phyloP scores from a whole-genome alignment of 2,113 vertebrate genomes.

The Pygoscelis antarcticus region DNA sequence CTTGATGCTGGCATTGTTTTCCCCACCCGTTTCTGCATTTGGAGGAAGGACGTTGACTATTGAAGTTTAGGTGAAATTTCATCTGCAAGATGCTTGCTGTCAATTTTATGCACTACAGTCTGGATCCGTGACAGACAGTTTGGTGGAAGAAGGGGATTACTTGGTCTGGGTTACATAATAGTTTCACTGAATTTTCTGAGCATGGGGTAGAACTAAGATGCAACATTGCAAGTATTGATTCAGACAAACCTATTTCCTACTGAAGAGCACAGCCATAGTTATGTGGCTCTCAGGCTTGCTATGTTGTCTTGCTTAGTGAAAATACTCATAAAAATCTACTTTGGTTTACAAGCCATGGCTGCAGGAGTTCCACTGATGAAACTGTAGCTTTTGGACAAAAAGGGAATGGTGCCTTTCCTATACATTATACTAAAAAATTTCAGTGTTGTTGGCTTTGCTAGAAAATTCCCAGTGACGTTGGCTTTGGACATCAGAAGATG shows the following conservation, averaged over 20 bases:
- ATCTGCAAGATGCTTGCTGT: background rate
- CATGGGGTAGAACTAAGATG: background rate
- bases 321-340: background rate
- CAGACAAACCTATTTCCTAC: background rate
- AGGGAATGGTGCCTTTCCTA: background rate
- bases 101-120: background rate
- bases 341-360: background rate
- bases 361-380: background rate
- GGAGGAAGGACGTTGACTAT: background rate
- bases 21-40: background rate
- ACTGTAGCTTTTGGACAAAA: background rate
- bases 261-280: background rate
- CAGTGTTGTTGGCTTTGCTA: background rate
- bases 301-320: background rate
- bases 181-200: background rate
- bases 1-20: background rate
- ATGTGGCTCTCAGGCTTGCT: background rate
- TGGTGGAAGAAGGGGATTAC: background rate
- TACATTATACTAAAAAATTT: background rate
- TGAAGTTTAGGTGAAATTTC: background rate
- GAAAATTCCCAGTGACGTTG: background rate
- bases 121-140: background rate
- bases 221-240: background rate
- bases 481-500: background rate
- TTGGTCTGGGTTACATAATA: background rate